phyloP scores from a whole-genome alignment of 2,888 invertebrate genomes.

The Nebria salina region DNA sequence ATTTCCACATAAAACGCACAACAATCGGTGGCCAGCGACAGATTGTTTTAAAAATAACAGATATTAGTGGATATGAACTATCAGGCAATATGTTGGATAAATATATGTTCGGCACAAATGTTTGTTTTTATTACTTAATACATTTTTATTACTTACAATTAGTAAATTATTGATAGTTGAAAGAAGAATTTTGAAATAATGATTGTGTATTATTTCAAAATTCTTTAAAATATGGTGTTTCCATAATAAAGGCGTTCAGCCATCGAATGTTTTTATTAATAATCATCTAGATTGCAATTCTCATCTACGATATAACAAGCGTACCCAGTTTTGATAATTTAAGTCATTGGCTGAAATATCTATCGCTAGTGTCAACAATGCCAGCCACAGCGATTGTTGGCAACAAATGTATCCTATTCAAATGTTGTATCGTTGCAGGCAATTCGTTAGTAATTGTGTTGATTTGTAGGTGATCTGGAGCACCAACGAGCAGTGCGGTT shows the following conservation, averaged over 20 bases:
- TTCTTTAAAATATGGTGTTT: not conserved
- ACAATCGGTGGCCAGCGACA: slow-evolving; percentile 65
- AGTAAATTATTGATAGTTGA: slow-evolving; percentile 24
- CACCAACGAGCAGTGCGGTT: slow-evolving; percentile 75
- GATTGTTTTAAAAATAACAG: slow-evolving; percentile 81
- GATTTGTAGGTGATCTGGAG: slow-evolving; percentile 69
- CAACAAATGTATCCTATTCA: slow-evolving; percentile 68
- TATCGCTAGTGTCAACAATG: slow-evolving; percentile 62
- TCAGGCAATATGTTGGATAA: slow-evolving; percentile 81
- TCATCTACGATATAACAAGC: slow-evolving; percentile 88
- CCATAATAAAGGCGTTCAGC: too few relatives aligned
- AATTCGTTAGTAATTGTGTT: slow-evolving; percentile 23
- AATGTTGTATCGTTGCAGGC: not conserved
- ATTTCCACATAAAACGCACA: slow-evolving; percentile 76
- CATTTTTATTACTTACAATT: not conserved
- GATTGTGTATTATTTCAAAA: slow-evolving; percentile 40
- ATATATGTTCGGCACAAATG: slow-evolving; percentile 76
- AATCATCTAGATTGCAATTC: slow-evolving; percentile 71
- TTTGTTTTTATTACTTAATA: slow-evolving; percentile 60
- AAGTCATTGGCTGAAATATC: slow-evolving; percentile 72
- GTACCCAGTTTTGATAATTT: slow-evolving; percentile 81
- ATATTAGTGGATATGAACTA: slow-evolving; percentile 83
- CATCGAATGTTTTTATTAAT: too few relatives aligned
- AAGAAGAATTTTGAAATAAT: not conserved
- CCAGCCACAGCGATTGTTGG: slow-evolving; percentile 72